Conservation (phyloP, 2,113 vertebrate species). For the Laticauda colubrina region DNA sequence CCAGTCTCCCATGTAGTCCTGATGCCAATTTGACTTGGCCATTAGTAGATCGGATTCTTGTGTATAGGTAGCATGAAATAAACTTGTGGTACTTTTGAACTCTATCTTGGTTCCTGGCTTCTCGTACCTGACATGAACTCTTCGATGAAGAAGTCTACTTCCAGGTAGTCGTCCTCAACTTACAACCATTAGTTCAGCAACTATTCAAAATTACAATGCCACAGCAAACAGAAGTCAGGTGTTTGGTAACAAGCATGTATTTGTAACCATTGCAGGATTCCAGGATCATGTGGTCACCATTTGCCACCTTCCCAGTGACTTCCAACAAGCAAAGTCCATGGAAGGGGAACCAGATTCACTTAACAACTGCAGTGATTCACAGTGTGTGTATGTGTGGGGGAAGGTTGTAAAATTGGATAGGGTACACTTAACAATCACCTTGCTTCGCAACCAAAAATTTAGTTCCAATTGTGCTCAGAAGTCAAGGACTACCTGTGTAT, state of each 20-base stretch:
- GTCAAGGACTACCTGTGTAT: background rate
- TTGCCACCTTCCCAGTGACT: background rate
- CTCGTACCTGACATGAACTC: background rate
- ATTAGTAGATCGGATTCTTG: background rate
- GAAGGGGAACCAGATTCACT: background rate
- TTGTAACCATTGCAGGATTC: background rate
- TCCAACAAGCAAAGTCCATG: background rate
- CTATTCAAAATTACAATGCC: background rate
- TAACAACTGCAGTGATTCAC: background rate
- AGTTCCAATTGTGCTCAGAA: background rate
- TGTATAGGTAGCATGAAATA: background rate
- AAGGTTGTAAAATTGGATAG: background rate
- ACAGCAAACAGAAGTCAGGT: background rate
- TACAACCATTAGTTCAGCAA: background rate
- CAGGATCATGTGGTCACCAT: background rate
- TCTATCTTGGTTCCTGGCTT: background rate
- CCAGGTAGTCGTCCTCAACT: background rate
- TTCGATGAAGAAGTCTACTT: background rate
- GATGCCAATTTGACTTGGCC: background rate
- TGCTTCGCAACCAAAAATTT: background rate
- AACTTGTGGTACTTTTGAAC: background rate
- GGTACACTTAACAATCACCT: background rate
- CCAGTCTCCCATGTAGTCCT: background rate
- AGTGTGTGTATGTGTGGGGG: no score
- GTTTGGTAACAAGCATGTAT: background rate